Evolutionary conservation across 2,888 invertebrate genomes (phyloP).

Genomic region (Ornithoptera priamus): DNA sequence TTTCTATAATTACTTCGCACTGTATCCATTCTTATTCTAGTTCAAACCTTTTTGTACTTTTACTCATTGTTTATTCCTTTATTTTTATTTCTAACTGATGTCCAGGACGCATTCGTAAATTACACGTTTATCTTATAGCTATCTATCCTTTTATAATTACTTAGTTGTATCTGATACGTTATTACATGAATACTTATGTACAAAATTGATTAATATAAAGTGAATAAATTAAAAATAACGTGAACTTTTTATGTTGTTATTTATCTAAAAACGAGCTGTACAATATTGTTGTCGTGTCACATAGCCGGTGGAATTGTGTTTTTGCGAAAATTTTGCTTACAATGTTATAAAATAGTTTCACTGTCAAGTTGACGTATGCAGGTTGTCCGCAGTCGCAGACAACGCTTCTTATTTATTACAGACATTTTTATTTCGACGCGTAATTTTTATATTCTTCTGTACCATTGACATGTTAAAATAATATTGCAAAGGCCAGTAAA

Average conservation of each 20-base stretch:
- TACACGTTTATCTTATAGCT: no score
- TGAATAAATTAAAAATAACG: not conserved
- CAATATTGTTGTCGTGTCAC: not conserved
- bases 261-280: not conserved
- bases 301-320: not conserved
- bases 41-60: no score
- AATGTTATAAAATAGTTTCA: slow-evolving; percentile 58
- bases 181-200: no score
- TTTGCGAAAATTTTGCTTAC: slow-evolving; percentile 14
- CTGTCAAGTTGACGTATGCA: slow-evolving; percentile 74
- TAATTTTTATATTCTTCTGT: slow-evolving; percentile 25
- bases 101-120: no score
- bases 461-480: slow-evolving; percentile 25
- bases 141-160: no score
- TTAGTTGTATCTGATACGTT: no score
- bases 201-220: not conserved
- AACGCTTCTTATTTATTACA: slow-evolving; percentile 37
- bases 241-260: not conserved
- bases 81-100: no score
- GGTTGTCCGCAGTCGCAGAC: slow-evolving; percentile 72
- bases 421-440: slow-evolving; percentile 34
- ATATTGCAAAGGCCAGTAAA: slow-evolving; percentile 9
- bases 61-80: no score
- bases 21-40: no score
- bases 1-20: no score